These are phyloP conservation scores for Scortum barcoo DNA, from an alignment of 2,113 vertebrate genomes.

Conservation along the genomic window DNA sequence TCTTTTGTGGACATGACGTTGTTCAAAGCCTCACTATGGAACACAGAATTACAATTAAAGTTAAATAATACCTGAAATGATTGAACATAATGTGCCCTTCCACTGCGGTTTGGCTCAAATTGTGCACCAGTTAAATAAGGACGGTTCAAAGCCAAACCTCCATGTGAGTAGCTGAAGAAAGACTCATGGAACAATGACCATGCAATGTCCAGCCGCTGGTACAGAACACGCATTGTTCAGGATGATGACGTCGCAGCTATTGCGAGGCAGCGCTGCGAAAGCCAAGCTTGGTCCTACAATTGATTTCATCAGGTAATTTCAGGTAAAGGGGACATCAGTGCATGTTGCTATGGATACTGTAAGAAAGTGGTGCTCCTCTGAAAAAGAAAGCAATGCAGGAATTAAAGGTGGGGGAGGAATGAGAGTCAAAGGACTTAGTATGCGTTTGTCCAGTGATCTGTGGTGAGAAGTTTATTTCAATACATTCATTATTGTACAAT, in stretches of 20 bases:
- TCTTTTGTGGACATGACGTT: too few species aligned
- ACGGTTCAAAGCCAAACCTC: neutral
- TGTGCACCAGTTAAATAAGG: neutral
- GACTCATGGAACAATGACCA: neutral
- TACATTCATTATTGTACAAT: neutral
- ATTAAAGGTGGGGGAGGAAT: conserved; percentile 2
- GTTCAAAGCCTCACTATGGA: too few species aligned
- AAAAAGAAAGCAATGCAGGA: conserved; percentile 6
- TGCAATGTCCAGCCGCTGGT: neutral
- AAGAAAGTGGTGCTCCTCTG: neutral
- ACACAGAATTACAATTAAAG: too few species aligned
- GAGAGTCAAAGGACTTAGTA: neutral
- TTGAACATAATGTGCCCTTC: too few species aligned
- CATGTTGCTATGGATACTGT: conserved; percentile 39
- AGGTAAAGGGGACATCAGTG: neutral
- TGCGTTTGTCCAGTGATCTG: neutral
- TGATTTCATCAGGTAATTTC: conserved; percentile 5
- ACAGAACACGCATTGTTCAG: neutral
- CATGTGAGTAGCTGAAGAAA: neutral
- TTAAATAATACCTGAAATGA: too few species aligned
- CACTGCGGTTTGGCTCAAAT: too few species aligned
- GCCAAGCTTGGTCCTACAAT: neutral
- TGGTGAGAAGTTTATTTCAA: conserved; percentile 1
- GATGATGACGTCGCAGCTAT: neutral
- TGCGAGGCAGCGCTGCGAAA: neutral